Evolutionary conservation across 2,113 vertebrate species (phyloP).

Genomic region (Ursus arctos): DNA sequence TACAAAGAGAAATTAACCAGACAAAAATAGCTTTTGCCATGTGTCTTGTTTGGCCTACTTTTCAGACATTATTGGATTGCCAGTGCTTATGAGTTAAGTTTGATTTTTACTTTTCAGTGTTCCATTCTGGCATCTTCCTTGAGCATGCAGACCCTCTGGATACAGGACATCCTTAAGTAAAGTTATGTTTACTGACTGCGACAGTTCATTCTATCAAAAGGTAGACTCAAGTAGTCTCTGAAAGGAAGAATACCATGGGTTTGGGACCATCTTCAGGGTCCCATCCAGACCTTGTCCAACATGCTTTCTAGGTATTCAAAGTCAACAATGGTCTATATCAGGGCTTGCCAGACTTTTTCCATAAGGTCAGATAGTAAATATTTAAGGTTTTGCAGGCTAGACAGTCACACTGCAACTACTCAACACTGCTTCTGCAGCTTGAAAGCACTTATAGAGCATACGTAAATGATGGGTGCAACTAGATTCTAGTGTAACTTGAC

Average conservation of each 20-base stretch:
- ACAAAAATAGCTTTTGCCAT: slow-evolving; percentile 43
- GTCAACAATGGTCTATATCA: not conserved
- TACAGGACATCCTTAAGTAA: not conserved
- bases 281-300: not conserved
- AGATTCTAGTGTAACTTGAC: not conserved
- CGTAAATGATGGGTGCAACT: not conserved
- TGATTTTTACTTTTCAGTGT: not conserved
- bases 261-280: not conserved
- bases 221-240: not conserved
- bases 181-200: not conserved
- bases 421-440: not conserved
- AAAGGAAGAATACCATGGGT: not conserved
- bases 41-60: not conserved
- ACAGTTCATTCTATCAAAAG: not conserved
- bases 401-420: not conserved
- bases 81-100: not conserved
- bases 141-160: not conserved
- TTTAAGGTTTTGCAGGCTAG: not conserved
- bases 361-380: not conserved
- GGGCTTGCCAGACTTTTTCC: not conserved
- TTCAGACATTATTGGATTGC: not conserved
- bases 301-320: not conserved
- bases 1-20: not conserved
- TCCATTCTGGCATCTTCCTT: not conserved
- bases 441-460: not conserved